Evolutionary conservation across 1,140 invertebrate genomes (phyloP).

Genomic region (Rhyzopertha dominica): DNA sequence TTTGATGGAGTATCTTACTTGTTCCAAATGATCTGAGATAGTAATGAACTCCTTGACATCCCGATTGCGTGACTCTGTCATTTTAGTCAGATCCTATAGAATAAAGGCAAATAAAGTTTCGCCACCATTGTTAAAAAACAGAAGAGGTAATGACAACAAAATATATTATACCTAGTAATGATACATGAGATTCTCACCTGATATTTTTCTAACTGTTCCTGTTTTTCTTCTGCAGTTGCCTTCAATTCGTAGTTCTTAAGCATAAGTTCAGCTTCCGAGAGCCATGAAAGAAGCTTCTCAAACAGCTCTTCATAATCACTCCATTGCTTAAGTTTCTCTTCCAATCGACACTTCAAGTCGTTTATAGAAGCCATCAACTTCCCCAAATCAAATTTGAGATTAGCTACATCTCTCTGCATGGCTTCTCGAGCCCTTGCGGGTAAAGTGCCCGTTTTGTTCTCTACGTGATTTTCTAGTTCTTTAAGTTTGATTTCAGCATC

Average conservation of each 20-base stretch:
- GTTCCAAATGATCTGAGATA: slow-evolving; percentile 74
- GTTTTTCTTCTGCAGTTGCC: slow-evolving; percentile 83
- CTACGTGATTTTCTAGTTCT: slow-evolving; percentile 62
- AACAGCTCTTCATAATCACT: slow-evolving; percentile 82
- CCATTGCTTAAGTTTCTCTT: slow-evolving; percentile 86
- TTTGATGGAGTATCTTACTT: slow-evolving; percentile 81
- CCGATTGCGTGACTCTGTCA: slow-evolving; percentile 64
- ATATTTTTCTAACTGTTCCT: slow-evolving; percentile 84
- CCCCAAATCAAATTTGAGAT: slow-evolving; percentile 72
- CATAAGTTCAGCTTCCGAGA: slow-evolving; percentile 78
- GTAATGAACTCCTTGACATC: slow-evolving; percentile 68
- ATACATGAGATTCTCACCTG: slow-evolving; percentile 58
- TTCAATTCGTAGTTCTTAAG: slow-evolving; percentile 83
- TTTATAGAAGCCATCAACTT: slow-evolving; percentile 72
- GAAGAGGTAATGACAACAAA: slow-evolving; percentile 11
- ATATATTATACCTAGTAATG: slow-evolving; percentile 15
- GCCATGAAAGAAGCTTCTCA: slow-evolving; percentile 75
- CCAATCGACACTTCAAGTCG: slow-evolving; percentile 72
- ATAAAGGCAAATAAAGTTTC: slow-evolving; percentile 5
- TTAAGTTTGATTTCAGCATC: slow-evolving; percentile 69
- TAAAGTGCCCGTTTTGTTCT: slow-evolving; percentile 59
- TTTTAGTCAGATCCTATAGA: slow-evolving; percentile 67
- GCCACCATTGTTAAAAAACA: slow-evolving; percentile 8
- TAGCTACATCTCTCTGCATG: slow-evolving; percentile 72
- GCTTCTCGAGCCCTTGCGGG: slow-evolving; percentile 71